Percentiles rank a stretch among this genome's conserved stretches.
Evolutionary conservation across 2,113 vertebrate genomes (phyloP).

Genomic region (Psilopsiagon aurifrons): DNA sequence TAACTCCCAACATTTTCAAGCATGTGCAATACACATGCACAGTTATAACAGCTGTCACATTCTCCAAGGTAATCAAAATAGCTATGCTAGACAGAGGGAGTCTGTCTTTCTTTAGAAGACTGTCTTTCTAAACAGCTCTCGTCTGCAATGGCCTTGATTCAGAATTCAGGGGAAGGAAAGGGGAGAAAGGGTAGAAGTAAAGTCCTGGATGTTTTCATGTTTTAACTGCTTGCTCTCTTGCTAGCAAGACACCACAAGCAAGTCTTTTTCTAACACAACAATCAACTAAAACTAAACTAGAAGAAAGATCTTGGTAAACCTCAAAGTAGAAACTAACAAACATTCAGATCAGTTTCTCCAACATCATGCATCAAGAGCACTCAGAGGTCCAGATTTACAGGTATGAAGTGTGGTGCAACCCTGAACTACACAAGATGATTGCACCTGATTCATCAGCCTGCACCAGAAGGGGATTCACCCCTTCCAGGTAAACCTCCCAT

Average conservation of each 20-base stretch:
- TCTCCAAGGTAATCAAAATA: not conserved
- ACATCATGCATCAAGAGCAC: fast-evolving
- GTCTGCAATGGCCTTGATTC: not conserved
- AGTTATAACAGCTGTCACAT: not conserved
- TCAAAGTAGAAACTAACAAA: not conserved
- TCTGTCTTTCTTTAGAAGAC: not conserved
- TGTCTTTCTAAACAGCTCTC: not conserved
- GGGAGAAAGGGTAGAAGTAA: not conserved
- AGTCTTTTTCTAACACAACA: not conserved
- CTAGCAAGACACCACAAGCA: not conserved
- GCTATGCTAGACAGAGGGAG: not conserved
- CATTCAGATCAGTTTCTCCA: not conserved
- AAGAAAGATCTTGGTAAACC: not conserved
- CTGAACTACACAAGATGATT: not conserved
- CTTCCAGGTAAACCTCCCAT: not conserved
- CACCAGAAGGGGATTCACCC: not conserved
- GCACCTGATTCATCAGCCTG: not conserved
- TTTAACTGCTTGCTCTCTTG: not conserved
- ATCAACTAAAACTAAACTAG: not conserved
- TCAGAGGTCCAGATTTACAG: not conserved
- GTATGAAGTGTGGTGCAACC: not conserved
- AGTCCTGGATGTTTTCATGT: not conserved
- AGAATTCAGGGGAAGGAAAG: not conserved
- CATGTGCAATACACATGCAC: not conserved
- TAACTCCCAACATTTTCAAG: not conserved